Percentiles rank a stretch among this genome's conserved stretches.
phyloP scores from a whole-genome alignment of 2,113 vertebrate genomes.

The Ceyx margarethae region DNA sequence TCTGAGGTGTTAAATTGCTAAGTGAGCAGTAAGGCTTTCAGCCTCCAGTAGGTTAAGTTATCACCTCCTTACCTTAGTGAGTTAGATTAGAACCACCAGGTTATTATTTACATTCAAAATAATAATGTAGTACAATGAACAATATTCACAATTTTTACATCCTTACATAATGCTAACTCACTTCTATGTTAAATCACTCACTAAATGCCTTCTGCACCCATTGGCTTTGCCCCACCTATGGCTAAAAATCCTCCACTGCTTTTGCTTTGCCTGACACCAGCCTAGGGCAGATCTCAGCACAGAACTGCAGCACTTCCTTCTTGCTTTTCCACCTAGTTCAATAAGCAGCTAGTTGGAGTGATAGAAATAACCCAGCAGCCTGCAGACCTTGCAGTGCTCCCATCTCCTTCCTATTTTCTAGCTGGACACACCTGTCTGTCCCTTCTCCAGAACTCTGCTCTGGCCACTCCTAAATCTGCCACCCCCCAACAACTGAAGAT shows the following conservation, averaged over 20 bases:
- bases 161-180: neutral
- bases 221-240: fast-evolving
- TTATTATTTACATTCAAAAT: neutral
- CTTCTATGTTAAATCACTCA: neutral
- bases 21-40: neutral
- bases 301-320: neutral
- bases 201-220: neutral
- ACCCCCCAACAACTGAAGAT: neutral
- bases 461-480: neutral
- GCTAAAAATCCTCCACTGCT: neutral
- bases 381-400: neutral
- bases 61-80: neutral
- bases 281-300: neutral
- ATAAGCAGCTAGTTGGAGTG: neutral
- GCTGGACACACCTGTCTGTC: neutral
- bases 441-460: neutral
- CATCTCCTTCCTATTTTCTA: neutral
- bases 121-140: neutral
- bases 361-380: neutral
- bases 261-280: neutral
- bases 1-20: neutral
- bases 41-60: neutral
- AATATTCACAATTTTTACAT: neutral
- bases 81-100: neutral
- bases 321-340: neutral